These are phyloP conservation scores for Cheilosia urbana DNA, from an alignment of 2,888 invertebrate species.

Conservation along the genomic window DNA sequence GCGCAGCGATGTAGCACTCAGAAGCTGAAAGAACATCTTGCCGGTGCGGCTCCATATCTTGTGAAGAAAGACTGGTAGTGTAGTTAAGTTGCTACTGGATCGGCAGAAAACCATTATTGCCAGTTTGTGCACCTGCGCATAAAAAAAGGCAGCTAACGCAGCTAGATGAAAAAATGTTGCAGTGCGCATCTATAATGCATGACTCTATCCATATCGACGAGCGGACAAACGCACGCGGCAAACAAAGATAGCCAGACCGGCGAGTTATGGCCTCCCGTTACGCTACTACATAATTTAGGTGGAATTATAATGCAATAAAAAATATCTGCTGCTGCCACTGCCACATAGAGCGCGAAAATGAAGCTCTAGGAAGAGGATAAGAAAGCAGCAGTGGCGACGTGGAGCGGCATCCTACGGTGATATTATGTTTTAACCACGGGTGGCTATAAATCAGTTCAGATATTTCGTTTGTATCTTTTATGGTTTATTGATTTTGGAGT, in stretches of 20 bases:
- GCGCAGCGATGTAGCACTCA: constrained; percentile 1
- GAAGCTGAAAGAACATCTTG: constrained; percentile 39
- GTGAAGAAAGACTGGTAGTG: background rate
- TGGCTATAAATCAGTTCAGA: constrained; percentile 52
- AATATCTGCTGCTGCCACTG: constrained; percentile 28
- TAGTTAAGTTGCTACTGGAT: background rate
- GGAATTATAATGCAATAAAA: constrained; percentile 54
- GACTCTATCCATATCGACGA: constrained; percentile 23
- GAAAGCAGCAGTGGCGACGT: constrained; percentile 3
- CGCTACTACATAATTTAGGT: constrained; percentile 58
- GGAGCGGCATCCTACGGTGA: constrained; percentile 45
- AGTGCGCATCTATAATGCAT: constrained; percentile 33
- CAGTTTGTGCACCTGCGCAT: constrained; percentile 31
- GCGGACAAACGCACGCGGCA: background rate
- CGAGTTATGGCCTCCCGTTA: constrained; percentile 48
- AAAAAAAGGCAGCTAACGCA: constrained; percentile 21
- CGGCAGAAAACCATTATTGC: constrained; percentile 10
- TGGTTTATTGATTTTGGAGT: constrained; percentile 25
- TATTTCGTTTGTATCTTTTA: constrained; percentile 25
- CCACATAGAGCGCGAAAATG: constrained; percentile 34
- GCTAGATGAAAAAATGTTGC: background rate
- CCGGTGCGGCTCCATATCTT: constrained; percentile 16
- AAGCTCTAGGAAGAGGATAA: background rate
- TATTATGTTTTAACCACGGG: constrained; percentile 52
- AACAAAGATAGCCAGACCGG: constrained; percentile 18